Conservation (phyloP, 2,797 vertebrate species). For the Sebastes wilsoni region DNA sequence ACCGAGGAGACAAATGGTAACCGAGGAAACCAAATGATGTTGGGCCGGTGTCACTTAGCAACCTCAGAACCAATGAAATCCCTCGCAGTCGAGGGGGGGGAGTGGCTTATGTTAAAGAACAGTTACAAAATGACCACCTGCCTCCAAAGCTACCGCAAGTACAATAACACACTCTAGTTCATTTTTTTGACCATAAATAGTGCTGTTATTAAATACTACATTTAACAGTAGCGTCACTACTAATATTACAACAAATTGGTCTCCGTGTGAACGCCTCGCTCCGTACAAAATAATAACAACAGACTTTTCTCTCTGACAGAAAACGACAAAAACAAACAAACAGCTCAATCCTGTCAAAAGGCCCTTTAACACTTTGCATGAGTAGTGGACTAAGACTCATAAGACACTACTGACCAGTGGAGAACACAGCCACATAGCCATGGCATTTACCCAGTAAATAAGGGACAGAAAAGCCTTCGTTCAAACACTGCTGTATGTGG, state of each 20-base stretch:
- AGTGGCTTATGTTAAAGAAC: constrained; percentile 69
- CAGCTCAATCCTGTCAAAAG: constrained; percentile 59
- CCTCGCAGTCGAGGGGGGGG: constrained; percentile 48
- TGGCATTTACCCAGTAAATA: constrained; percentile 12
- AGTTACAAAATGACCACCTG: constrained; percentile 72
- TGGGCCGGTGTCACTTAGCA: constrained; percentile 70
- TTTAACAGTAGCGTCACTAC: constrained; percentile 76
- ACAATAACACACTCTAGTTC: constrained; percentile 73
- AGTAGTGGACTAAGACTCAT: constrained; percentile 54
- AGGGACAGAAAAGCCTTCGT: constrained; percentile 18
- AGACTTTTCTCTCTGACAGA: constrained; percentile 42
- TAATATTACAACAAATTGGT: constrained; percentile 72
- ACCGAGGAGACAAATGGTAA: constrained; percentile 68
- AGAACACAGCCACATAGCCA: constrained; percentile 31
- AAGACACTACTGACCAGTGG: constrained; percentile 46
- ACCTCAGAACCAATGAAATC: constrained; percentile 71
- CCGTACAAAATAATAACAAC: constrained; percentile 24
- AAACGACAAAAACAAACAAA: constrained; percentile 43
- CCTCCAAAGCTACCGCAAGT: constrained; percentile 74
- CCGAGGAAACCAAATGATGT: constrained; percentile 65
- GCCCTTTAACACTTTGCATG: constrained; percentile 66
- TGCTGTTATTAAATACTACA: constrained; percentile 77
- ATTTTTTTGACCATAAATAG: constrained; percentile 74
- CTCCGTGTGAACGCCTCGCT: constrained; percentile 61
- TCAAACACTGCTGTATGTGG: constrained; percentile 8